Percentiles rank a stretch among this genome's conserved stretches.
Conservation (phyloP, 2,797 vertebrate species). For the Cuniculus paca region DNA sequence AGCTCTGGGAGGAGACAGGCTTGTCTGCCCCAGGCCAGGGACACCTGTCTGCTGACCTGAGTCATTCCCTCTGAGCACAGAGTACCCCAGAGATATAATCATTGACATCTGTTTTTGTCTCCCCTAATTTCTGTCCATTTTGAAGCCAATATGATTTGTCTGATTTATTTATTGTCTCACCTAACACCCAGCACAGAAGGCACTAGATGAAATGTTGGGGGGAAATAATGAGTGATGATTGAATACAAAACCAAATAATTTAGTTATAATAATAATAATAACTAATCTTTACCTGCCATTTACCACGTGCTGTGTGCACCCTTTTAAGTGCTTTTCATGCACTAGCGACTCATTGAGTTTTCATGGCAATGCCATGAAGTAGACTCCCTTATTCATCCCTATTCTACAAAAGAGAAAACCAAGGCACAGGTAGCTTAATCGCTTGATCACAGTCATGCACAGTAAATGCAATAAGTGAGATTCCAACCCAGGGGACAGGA, state of each 20-base stretch:
- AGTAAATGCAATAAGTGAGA: neutral
- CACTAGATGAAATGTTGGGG: neutral
- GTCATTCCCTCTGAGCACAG: neutral
- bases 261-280: neutral
- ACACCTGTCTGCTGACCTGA: neutral
- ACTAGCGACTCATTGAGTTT: neutral
- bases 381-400: neutral
- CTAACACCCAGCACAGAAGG: neutral
- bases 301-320: neutral
- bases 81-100: neutral
- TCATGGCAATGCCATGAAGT: neutral
- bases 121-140: neutral
- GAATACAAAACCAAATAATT: neutral
- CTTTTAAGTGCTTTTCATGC: neutral
- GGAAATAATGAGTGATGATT: neutral
- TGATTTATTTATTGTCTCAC: neutral
- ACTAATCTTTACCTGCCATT: neutral
- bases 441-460: neutral
- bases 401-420: neutral
- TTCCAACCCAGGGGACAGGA: neutral
- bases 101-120: neutral
- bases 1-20: neutral
- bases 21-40: neutral
- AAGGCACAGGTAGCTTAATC: neutral
- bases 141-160: neutral